phyloP scores from a whole-genome alignment of 1,140 invertebrate genomes.

The Leucophenga varia region DNA sequence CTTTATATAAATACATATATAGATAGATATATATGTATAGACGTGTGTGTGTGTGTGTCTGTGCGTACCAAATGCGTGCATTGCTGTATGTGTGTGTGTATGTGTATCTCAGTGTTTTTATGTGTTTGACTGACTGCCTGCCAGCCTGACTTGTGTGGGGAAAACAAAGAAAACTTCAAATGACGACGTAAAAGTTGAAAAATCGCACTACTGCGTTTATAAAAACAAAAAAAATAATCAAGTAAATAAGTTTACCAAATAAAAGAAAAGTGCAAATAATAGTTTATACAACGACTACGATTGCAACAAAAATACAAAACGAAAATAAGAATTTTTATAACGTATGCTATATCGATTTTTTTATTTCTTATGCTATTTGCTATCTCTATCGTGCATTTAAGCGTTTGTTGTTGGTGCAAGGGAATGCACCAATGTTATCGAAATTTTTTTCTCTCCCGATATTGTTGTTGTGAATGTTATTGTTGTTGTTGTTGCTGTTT shows the following conservation, averaged over 20 bases:
- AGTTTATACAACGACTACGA: conserved; percentile 11
- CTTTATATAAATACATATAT: too few species aligned
- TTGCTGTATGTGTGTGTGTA: conserved; percentile 14
- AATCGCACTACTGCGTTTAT: conserved; percentile 13
- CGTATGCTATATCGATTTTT: conserved; percentile 37
- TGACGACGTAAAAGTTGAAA: conserved; percentile 39
- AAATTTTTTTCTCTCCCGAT: not conserved
- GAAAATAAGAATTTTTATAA: too few species aligned
- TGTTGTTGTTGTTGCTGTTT: conserved; percentile 14
- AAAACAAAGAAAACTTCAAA: conserved; percentile 53
- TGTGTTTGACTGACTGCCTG: conserved; percentile 41
- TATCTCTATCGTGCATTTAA: conserved; percentile 37
- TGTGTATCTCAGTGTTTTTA: too few species aligned
- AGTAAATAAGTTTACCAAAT: not conserved
- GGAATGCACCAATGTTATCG: not conserved
- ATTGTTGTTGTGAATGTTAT: conserved; percentile 23
- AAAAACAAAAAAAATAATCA: conserved; percentile 2
- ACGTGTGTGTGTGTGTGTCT: conserved; percentile 1
- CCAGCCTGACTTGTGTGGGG: conserved; percentile 25
- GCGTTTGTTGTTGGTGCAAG: conserved; percentile 24
- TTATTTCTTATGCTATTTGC: too few species aligned
- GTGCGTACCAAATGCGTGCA: conserved; percentile 5
- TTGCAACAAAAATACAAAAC: too few species aligned
- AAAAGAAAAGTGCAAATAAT: conserved; percentile 18
- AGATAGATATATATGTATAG: too few species aligned